Percentiles rank a stretch among this genome's conserved stretches.
These are phyloP conservation scores for Umimayanthus kanabou DNA, from an alignment of 92 coral and sea anemone species.

Conservation along the genomic window DNA sequence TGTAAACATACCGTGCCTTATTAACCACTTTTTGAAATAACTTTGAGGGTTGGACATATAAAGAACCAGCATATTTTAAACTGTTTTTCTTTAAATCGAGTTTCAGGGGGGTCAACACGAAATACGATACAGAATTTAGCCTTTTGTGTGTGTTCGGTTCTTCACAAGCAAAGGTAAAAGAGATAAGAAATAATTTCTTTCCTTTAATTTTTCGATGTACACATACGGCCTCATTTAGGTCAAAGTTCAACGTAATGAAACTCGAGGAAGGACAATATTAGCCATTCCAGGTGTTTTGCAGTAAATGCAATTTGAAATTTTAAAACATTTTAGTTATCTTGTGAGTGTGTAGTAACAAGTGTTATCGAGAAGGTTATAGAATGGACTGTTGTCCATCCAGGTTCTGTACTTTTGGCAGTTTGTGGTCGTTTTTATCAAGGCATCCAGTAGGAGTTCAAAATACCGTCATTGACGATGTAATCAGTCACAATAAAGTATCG, in stretches of 20 bases:
- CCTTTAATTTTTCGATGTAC: too few species aligned
- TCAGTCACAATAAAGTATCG: too few species aligned
- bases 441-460: neutral
- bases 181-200: too few species aligned
- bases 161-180: neutral
- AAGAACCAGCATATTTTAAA: too few species aligned
- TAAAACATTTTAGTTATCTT: too few species aligned
- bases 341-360: too few species aligned
- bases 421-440: neutral
- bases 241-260: too few species aligned
- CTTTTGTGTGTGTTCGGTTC: neutral
- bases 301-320: too few species aligned
- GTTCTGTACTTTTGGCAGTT: neutral
- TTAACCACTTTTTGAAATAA: too few species aligned
- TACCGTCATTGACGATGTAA: neutral
- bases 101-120: neutral
- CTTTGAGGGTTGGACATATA: neutral
- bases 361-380: neutral
- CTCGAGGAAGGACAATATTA: too few species aligned
- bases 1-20: neutral
- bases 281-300: too few species aligned
- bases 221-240: too few species aligned
- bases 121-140: neutral
- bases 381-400: neutral
- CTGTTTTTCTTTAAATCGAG: neutral